Percentiles rank a stretch among this genome's conserved stretches.
phyloP scores from a whole-genome alignment of 2,797 vertebrate genomes.

The Sebastolobus altivelis region DNA sequence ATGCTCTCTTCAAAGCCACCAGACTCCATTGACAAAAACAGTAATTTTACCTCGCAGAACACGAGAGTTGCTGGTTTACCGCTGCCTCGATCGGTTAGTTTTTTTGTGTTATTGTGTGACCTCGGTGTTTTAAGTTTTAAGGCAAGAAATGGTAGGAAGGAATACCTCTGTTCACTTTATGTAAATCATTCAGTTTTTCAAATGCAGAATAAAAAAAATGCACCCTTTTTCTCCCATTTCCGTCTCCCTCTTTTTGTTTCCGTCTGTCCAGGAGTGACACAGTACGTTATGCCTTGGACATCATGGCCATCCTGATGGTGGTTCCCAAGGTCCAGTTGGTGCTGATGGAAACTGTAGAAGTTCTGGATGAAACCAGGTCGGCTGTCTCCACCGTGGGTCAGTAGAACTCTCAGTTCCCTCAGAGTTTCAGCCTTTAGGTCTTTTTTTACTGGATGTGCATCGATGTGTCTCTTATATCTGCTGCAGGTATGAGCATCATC shows the following conservation, averaged over 20 bases:
- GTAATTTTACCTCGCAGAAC: too few species aligned
- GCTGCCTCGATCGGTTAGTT: too few species aligned
- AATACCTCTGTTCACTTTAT: background rate
- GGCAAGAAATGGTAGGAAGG: background rate
- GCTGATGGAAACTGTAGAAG: conserved; percentile 91
- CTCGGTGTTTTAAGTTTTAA: too few species aligned
- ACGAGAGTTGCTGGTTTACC: too few species aligned
- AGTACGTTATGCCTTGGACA: conserved; percentile 94
- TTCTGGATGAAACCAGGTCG: conserved; percentile 90
- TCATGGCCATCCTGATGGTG: conserved; percentile 93
- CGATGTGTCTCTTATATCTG: background rate
- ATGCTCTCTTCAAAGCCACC: background rate
- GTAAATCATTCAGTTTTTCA: background rate
- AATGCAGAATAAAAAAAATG: too few species aligned
- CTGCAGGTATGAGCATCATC: conserved; percentile 95
- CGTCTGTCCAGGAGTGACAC: conserved; percentile 90
- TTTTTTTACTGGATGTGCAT: background rate
- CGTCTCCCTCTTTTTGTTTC: background rate
- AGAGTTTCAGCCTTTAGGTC: background rate
- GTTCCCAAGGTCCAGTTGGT: conserved; percentile 95
- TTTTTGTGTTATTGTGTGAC: too few species aligned
- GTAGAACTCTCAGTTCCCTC: conserved; percentile 40
- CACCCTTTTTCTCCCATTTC: background rate
- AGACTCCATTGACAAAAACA: too few species aligned
- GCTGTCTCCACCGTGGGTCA: conserved; percentile 94